These are phyloP conservation scores for Hydropsyche betteni DNA, from an alignment of 2,888 invertebrate genomes.

Conservation along the genomic window DNA sequence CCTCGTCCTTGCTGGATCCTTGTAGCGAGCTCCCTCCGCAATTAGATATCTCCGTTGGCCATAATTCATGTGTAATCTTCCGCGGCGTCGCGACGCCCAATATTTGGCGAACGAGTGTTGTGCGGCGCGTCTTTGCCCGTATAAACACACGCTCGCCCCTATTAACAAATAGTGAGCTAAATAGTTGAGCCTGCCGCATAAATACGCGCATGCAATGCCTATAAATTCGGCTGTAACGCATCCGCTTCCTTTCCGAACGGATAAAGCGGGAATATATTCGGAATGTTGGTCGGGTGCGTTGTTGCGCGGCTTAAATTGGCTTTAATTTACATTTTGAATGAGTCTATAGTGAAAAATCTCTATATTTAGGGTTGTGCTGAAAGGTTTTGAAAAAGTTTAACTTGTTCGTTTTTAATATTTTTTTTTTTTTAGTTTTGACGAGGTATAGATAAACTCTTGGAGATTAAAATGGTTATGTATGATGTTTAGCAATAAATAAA, in stretches of 20 bases:
- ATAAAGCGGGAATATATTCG: too few relatives aligned
- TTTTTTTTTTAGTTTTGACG: too few relatives aligned
- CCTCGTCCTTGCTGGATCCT: constrained; percentile 51
- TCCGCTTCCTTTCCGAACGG: constrained; percentile 16
- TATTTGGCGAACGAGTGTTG: constrained; percentile 31
- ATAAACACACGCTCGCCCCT: constrained; percentile 14
- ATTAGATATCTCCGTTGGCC: constrained; percentile 65
- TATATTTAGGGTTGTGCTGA: too few relatives aligned
- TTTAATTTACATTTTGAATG: not conserved
- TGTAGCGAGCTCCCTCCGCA: constrained; percentile 56
- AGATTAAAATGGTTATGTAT: too few relatives aligned
- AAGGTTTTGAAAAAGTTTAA: too few relatives aligned
- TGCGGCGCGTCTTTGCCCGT: not conserved
- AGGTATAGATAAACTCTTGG: too few relatives aligned
- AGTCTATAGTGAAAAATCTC: too few relatives aligned
- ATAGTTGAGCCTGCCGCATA: not conserved
- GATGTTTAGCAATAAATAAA: too few relatives aligned
- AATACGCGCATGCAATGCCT: constrained; percentile 2
- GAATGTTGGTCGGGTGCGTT: too few relatives aligned
- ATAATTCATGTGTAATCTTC: constrained; percentile 71
- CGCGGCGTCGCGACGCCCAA: constrained; percentile 57
- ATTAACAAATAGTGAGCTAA: constrained; percentile 12
- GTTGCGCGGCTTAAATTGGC: too few relatives aligned
- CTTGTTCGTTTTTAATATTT: too few relatives aligned
- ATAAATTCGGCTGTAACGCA: not conserved